phyloP scores from a whole-genome alignment of 2,113 vertebrate genomes.

The Tapirus terrestris region DNA sequence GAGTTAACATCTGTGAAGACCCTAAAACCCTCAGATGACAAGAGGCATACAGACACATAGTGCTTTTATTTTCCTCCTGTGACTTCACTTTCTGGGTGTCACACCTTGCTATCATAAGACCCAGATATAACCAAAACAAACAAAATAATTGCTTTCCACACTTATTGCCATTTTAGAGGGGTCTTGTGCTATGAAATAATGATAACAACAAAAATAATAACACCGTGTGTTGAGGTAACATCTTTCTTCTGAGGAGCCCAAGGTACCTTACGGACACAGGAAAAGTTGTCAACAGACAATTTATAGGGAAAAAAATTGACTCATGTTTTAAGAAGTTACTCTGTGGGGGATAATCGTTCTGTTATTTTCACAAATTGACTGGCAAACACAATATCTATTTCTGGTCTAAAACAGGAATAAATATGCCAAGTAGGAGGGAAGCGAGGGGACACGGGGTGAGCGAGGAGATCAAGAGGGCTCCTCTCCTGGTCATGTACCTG shows the following conservation, averaged over 20 bases:
- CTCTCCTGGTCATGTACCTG: background rate
- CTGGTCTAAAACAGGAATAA: constrained; percentile 29
- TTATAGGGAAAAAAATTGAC: constrained; percentile 1
- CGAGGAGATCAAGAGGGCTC: background rate
- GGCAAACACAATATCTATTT: constrained; percentile 24
- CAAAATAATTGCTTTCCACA: background rate
- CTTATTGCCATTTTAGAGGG: background rate
- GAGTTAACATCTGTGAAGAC: background rate
- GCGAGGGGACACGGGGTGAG: background rate
- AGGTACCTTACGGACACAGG: background rate
- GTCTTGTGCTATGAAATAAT: background rate
- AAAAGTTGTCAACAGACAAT: constrained; percentile 16
- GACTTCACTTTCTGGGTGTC: background rate
- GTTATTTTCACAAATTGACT: constrained; percentile 28
- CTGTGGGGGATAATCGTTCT: constrained; percentile 10
- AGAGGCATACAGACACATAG: background rate
- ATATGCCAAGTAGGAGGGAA: background rate
- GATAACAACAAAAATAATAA: background rate
- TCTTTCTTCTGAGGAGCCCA: constrained; percentile 37
- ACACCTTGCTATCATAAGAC: background rate
- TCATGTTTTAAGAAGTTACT: constrained; percentile 24
- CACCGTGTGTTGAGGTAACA: background rate
- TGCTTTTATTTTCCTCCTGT: background rate
- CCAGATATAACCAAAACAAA: background rate
- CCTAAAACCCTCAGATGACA: background rate